Conservation (phyloP, 1,140 invertebrate genomes). For the Bradysia coprophila region DNA sequence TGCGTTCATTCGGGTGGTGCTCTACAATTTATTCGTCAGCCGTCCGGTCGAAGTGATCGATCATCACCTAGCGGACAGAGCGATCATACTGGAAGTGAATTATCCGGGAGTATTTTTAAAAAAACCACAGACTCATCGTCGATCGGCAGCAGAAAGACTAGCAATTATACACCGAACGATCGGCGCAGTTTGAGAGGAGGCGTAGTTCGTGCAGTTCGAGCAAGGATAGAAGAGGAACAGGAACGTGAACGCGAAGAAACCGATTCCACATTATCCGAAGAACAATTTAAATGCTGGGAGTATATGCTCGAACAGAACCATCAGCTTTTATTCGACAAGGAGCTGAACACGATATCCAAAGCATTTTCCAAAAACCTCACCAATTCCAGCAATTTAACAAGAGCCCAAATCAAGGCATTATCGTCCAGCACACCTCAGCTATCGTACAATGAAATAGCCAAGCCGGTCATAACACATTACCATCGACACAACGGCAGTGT, state of each 20-base stretch:
- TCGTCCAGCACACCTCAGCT: constrained; percentile 18
- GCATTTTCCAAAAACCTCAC: constrained; percentile 30
- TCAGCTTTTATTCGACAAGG: constrained; percentile 70
- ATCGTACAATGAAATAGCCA: constrained; percentile 6
- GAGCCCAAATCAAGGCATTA: constrained; percentile 16
- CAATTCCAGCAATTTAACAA: constrained; percentile 16
- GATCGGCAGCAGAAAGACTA: constrained; percentile 20
- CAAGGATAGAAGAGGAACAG: constrained; percentile 33
- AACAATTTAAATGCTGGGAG: constrained; percentile 83
- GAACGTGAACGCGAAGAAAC: constrained; percentile 39
- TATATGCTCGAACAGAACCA: constrained; percentile 86
- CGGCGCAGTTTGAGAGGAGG: constrained; percentile 32
- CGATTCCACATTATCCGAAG: constrained; percentile 45
- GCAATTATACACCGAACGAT: constrained; percentile 22
- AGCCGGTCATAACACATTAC: background rate
- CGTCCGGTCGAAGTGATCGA: constrained; percentile 32
- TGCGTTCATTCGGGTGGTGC: constrained; percentile 32
- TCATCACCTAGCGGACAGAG: constrained; percentile 71
- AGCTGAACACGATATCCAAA: constrained; percentile 61
- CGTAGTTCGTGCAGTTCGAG: constrained; percentile 29
- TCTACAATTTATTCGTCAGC: constrained; percentile 10
- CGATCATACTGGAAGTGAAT: constrained; percentile 33
- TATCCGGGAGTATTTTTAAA: constrained; percentile 5
- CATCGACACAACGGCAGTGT: background rate
- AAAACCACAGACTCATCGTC: constrained; percentile 5